These are phyloP conservation scores for Cylindroiulus punctatus DNA, from an alignment of 2,888 invertebrate genomes.

Conservation along the genomic window DNA sequence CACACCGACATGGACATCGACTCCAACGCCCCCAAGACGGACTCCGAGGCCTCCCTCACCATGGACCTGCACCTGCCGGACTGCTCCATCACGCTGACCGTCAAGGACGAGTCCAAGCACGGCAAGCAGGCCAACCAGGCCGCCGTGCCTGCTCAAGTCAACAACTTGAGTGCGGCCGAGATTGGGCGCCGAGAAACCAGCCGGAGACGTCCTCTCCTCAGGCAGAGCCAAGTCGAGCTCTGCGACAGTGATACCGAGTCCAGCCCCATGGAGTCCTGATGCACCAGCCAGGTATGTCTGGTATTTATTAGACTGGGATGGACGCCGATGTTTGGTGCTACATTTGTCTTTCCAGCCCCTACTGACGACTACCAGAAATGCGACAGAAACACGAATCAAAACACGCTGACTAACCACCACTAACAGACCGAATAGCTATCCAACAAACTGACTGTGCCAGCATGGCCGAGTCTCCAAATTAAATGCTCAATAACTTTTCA, in stretches of 20 bases:
- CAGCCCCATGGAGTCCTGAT: constrained; percentile 32
- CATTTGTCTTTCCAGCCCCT: too few relatives aligned
- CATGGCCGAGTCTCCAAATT: background rate
- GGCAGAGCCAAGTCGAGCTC: constrained; percentile 78
- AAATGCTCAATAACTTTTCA: background rate
- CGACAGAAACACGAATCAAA: too few relatives aligned
- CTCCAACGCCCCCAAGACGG: constrained; percentile 52
- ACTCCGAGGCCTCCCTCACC: constrained; percentile 72
- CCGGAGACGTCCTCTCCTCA: constrained; percentile 77
- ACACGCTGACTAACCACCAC: background rate
- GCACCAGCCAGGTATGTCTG: background rate
- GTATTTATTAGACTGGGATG: background rate
- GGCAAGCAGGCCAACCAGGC: background rate
- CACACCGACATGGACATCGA: constrained; percentile 47
- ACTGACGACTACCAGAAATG: too few relatives aligned
- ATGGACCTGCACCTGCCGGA: constrained; percentile 78
- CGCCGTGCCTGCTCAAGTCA: background rate
- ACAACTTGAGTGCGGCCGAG: background rate
- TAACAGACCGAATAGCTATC: background rate
- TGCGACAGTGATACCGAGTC: constrained; percentile 58
- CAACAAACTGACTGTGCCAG: background rate
- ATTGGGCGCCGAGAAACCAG: constrained; percentile 71
- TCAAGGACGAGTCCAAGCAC: constrained; percentile 68
- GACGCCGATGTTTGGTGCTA: too few relatives aligned
- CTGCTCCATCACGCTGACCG: constrained; percentile 71